Evolutionary conservation across 2,888 invertebrate species (phyloP).

Genomic region (Meandrusa payeni): DNA sequence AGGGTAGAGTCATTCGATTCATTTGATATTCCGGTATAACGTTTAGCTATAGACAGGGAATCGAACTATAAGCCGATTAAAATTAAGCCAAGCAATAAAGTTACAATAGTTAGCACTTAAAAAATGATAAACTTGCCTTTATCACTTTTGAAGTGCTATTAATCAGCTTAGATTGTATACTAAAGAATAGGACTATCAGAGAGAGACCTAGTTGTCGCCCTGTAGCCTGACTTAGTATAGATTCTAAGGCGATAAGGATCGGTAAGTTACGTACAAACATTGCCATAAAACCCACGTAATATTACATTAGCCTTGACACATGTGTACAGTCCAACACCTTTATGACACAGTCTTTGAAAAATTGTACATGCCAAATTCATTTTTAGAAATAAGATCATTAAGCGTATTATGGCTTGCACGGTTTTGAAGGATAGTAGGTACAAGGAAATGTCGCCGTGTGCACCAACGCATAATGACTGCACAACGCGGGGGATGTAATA

Average conservation of each 20-base stretch:
- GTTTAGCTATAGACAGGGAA: slow-evolving; percentile 17
- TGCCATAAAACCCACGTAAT: slow-evolving; percentile 48
- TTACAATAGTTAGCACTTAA: slow-evolving; percentile 6
- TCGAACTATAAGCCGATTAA: slow-evolving; percentile 10
- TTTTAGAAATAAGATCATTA: slow-evolving; percentile 13
- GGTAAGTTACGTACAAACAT: slow-evolving; percentile 31
- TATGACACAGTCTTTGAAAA: slow-evolving; percentile 28
- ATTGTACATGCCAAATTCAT: slow-evolving; percentile 25
- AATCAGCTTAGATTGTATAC: slow-evolving; percentile 14
- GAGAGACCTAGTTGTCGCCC: neutral
- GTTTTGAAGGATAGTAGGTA: slow-evolving; percentile 27
- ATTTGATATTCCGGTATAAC: slow-evolving; percentile 10
- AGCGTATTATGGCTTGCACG: slow-evolving; percentile 24
- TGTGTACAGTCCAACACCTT: slow-evolving; percentile 37
- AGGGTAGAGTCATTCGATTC: slow-evolving; percentile 13
- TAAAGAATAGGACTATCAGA: slow-evolving; percentile 1
- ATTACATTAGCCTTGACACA: slow-evolving; percentile 51
- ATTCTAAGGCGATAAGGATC: slow-evolving; percentile 19
- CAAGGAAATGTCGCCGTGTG: slow-evolving; percentile 35
- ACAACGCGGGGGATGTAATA: slow-evolving; percentile 53
- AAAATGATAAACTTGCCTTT: slow-evolving; percentile 7
- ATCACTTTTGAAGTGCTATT: slow-evolving; percentile 12
- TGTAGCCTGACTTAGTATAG: slow-evolving; percentile 7
- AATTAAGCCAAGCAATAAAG: slow-evolving; percentile 13
- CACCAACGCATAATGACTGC: slow-evolving; percentile 35